Conservation (phyloP, 2,888 invertebrate genomes). For the Tipula helvola region DNA sequence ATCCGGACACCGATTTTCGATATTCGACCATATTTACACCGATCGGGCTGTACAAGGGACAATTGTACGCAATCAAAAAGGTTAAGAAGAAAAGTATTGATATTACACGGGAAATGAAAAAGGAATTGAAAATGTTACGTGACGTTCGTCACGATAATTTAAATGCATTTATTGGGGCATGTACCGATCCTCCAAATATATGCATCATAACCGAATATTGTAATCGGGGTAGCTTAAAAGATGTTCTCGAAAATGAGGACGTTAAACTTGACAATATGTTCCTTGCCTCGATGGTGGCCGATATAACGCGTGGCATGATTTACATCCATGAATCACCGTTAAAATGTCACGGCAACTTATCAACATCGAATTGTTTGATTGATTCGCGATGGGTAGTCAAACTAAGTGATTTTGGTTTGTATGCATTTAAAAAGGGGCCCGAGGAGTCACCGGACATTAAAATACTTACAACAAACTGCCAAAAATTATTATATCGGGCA, state of each 20-base stretch:
- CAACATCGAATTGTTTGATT: conserved; percentile 84
- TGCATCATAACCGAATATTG: conserved; percentile 84
- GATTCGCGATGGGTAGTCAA: conserved; percentile 94
- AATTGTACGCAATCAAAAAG: conserved; percentile 75
- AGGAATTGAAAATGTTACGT: conserved; percentile 82
- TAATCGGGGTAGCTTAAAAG: conserved; percentile 72
- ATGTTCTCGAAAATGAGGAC: conserved; percentile 90
- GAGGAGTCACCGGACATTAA: conserved; percentile 51
- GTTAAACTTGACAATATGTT: conserved; percentile 94
- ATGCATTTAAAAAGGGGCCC: conserved; percentile 70
- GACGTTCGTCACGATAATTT: conserved; percentile 85
- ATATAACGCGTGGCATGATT: conserved; percentile 85
- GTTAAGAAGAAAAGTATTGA: conserved; percentile 77
- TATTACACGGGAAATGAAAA: conserved; percentile 80
- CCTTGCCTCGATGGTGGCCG: conserved; percentile 86
- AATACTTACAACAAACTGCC: conserved; percentile 45
- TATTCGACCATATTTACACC: conserved; percentile 84
- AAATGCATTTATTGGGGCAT: conserved; percentile 84
- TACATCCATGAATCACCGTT: conserved; percentile 81
- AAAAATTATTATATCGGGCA: conserved; percentile 63
- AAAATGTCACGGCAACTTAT: conserved; percentile 74
- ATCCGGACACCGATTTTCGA: conserved; percentile 79
- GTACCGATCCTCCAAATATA: conserved; percentile 80
- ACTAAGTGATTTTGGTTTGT: conserved; percentile 80
- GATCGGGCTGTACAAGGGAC: conserved; percentile 78